Evolutionary conservation across 1,140 invertebrate species (phyloP).

Genomic region (Metaphire vulgaris): DNA sequence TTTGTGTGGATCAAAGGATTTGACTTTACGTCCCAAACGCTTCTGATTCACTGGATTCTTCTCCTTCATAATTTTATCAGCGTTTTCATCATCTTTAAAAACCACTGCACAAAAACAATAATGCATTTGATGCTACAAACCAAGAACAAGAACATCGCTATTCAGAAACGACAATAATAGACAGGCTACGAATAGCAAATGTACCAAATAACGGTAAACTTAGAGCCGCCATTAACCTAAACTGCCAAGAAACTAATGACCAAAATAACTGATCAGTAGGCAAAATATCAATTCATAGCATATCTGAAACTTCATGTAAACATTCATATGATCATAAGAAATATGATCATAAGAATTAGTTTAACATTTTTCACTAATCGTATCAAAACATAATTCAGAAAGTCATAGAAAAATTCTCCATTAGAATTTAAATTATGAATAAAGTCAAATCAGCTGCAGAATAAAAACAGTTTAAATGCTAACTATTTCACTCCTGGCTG

Average conservation of each 20-base stretch:
- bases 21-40: background rate
- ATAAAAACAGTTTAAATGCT: too few species aligned
- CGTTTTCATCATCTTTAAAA: background rate
- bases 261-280: background rate
- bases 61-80: background rate
- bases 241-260: background rate
- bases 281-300: too few species aligned
- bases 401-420: too few species aligned
- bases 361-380: too few species aligned
- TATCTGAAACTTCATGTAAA: too few species aligned
- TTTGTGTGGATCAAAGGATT: slow-evolving; percentile 4
- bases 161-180: background rate
- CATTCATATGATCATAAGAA: too few species aligned
- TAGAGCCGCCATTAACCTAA: background rate
- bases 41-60: background rate
- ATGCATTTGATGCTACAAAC: background rate
- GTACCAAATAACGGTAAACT: background rate
- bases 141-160: background rate
- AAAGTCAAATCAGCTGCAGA: too few species aligned
- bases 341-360: too few species aligned
- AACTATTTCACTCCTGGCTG: too few species aligned
- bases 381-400: too few species aligned
- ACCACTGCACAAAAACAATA: background rate
- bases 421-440: too few species aligned
- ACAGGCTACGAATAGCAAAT: background rate